Evolutionary conservation across 1,140 invertebrate genomes (phyloP), one percentile per base, ranked within the genome.

Genomic region (Scaptomyza montana): DNA sequence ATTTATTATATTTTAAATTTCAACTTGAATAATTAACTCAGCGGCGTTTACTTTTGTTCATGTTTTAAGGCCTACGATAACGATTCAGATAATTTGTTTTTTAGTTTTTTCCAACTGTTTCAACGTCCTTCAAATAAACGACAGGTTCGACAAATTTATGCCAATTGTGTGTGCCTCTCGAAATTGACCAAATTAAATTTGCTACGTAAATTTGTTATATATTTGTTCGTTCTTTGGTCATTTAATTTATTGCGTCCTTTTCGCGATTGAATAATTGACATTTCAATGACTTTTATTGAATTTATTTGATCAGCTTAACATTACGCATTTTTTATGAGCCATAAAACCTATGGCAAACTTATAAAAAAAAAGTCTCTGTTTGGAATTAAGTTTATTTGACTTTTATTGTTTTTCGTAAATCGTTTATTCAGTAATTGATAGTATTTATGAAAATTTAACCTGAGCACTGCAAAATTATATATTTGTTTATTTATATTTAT

Each of bases 231-330:
- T 39, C 43, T 46, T 28, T 55, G 12, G 59, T 65, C 50, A 63
- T 57, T 74, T 28, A 25, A 36, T 51, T 12, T 59, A 55, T 33
- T 68, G 49, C 45, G 64, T 21, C 60, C 50, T 64, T 55, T 61
- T 33, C 54, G 80, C 74, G 77, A 77, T 84, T 85, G 49, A 80
- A 77, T 76, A 81, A 78, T 86, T 73, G 82, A 76, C 82, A 74
- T 68, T 86, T 81, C 67, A 86, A 65, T 86, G 81, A 65, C 64
- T 76, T 86, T 80, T 76, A 86, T 76, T 78, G 57, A 80, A 86
- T 86, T 80, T 81, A 81, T 87, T 70, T 78, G 49, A 46, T 33
- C n/a, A 53, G 65, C 62, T 64, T 62, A 64, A 30, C 47, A 59
- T 54, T 45, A 55, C 28, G 51, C 56, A 61, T 49, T 61, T 49